Base-by-base conservation (phyloP, 1,140 invertebrate species). In the Anagrus nilaparvatae region DNA sequence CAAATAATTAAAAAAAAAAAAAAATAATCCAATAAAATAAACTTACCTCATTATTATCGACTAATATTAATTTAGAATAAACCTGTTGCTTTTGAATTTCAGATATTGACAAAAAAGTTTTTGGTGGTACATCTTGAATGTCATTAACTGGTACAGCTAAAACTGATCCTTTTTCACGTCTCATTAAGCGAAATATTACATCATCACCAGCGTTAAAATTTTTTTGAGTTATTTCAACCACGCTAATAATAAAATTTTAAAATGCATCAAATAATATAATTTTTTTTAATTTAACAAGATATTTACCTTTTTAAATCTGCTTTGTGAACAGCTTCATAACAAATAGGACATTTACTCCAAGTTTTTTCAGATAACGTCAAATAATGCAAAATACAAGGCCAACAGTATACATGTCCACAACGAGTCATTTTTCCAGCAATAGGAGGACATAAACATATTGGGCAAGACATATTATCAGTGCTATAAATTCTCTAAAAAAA, bases 371-470 rank as follows among this genome's bases (percentile, higher is more conserved):
- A 82, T 3, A 92, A 65, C 13, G 85, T 75, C 42, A 94, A 69
- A 65, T 97, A 97, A 62, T 96, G 93, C 16, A 97, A 72, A 52
- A 96, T 79, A 59, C 94, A 98, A 1, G 89, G 74, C 88, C 89
- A 97, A 63, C 94, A 98, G 59, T 88, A 97, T 43, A 93, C 81
- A 63, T 97, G 94, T 17, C 93, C 93, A 70, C 94, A 98, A 23
- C 81, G 76, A 0, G 91, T 94, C 56, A 97, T 89, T 69, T 94
- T 89, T 3, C 82, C 90, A 49, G 87, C 84, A 39, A 79, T 68
- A 18, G 90, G 89, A 32, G 74, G 66, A 57, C 81, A 80, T 30
- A 97, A 70, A 70, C 93, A 97, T 55, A 97, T 96, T 0, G 92
- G 92, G 64, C 92, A 97, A 32, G 79, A 79, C 17, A 85, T 72